Percentiles rank a stretch among this genome's conserved stretches.
Evolutionary conservation across 2,888 invertebrate genomes (phyloP).

Genomic region (Chrysolina americana): DNA sequence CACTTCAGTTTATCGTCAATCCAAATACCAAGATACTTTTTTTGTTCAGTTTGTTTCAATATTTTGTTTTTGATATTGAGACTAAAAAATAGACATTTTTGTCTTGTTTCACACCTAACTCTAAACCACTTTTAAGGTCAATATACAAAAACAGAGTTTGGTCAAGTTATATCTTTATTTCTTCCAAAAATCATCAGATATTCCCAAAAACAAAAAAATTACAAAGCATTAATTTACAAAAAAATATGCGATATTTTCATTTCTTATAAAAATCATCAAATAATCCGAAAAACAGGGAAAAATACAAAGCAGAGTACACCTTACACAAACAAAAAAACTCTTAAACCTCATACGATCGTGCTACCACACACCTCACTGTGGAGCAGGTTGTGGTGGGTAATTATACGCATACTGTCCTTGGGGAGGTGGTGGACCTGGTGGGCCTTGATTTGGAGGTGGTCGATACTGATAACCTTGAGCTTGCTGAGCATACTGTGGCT

Average conservation of each 20-base stretch:
- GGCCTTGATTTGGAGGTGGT: constrained; percentile 79
- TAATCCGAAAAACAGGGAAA: not conserved
- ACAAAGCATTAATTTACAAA: not conserved
- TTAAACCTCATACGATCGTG: constrained; percentile 14
- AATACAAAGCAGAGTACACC: constrained; percentile 21
- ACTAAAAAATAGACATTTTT: too few relatives aligned
- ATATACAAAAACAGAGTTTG: too few relatives aligned
- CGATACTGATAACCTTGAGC: constrained; percentile 79
- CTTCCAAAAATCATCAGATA: too few relatives aligned
- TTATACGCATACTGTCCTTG: constrained; percentile 84
- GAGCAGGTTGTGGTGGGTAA: constrained; percentile 82
- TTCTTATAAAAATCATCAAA: constrained; percentile 1
- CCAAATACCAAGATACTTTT: too few relatives aligned
- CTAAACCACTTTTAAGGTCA: too few relatives aligned
- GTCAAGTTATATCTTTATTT: too few relatives aligned
- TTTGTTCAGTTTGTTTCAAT: too few relatives aligned
- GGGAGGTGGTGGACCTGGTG: constrained; percentile 74
- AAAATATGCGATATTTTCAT: constrained; percentile 2
- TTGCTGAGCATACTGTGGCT: constrained; percentile 73
- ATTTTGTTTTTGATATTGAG: too few relatives aligned
- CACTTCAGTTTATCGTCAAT: too few relatives aligned
- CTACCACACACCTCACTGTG: constrained; percentile 55
- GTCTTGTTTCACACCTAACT: too few relatives aligned
- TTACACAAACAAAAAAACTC: constrained; percentile 21
- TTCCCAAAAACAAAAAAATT: not conserved